A percentile compares a stretch with the other conserved stretches of the same genome.
Evolutionary conservation across 2,888 invertebrate species (phyloP).

Genomic region (Nasonia oneida): DNA sequence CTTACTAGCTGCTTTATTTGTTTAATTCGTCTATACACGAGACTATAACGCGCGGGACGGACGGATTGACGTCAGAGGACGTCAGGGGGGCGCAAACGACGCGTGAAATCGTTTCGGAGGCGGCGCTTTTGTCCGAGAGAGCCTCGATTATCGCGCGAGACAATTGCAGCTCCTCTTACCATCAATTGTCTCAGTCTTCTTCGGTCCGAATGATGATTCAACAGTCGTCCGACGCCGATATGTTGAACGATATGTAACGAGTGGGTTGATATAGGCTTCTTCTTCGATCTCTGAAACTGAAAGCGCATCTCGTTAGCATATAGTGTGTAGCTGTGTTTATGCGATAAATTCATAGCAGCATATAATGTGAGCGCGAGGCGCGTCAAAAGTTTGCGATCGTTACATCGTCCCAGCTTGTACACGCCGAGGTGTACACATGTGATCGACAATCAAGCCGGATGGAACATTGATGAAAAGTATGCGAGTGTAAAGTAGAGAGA

Average conservation of each 20-base stretch:
- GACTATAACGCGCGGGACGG: too few relatives aligned
- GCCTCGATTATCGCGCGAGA: neutral
- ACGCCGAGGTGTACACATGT: neutral
- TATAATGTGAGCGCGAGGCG: neutral
- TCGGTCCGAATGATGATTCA: constrained; percentile 55
- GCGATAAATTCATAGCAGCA: neutral
- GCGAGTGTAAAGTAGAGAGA: neutral
- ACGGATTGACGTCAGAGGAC: neutral
- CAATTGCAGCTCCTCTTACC: constrained; percentile 25
- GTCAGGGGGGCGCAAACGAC: constrained; percentile 2
- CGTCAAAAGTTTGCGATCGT: constrained; percentile 13
- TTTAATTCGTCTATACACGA: too few relatives aligned
- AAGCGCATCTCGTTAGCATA: neutral
- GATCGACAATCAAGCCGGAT: too few relatives aligned
- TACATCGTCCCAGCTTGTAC: neutral
- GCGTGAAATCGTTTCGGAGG: neutral
- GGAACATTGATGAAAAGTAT: neutral
- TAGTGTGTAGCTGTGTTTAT: neutral
- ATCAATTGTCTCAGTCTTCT: constrained; percentile 62
- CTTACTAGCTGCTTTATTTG: too few relatives aligned
- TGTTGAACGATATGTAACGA: constrained; percentile 60
- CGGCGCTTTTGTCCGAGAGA: too few relatives aligned
- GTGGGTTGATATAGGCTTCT: neutral
- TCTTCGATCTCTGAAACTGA: constrained; percentile 45
- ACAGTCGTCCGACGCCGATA: constrained; percentile 52